phyloP scores from a whole-genome alignment of 2,797 vertebrate species.

The Anguilla anguilla region DNA sequence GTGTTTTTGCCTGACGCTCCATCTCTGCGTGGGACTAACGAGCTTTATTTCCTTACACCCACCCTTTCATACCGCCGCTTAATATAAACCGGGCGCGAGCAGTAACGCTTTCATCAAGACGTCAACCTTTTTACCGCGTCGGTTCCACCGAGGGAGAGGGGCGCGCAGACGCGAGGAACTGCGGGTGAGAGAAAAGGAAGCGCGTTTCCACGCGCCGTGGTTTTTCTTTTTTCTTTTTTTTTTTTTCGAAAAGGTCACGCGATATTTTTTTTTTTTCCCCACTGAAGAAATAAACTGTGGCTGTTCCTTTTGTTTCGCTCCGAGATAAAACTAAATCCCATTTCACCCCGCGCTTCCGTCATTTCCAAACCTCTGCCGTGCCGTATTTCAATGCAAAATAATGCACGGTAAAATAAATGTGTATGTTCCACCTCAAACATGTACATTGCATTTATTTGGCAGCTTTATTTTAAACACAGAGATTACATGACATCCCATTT shows the following conservation, averaged over 20 bases:
- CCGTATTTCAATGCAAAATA: too few species aligned
- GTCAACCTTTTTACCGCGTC: not conserved
- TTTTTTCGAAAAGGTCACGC: not conserved
- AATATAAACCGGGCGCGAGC: not conserved
- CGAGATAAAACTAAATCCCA: not conserved
- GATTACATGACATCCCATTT: too few species aligned
- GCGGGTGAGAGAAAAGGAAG: not conserved
- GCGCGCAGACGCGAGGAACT: not conserved
- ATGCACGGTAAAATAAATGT: too few species aligned
- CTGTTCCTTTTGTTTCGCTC: not conserved
- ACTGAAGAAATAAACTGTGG: not conserved
- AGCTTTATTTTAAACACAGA: too few species aligned
- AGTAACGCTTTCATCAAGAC: not conserved
- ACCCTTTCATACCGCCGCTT: not conserved
- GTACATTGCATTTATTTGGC: too few species aligned
- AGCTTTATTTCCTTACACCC: not conserved
- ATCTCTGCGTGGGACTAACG: not conserved
- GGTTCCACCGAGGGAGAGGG: not conserved
- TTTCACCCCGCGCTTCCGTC: not conserved
- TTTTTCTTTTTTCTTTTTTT: not conserved
- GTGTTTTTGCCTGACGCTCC: not conserved
- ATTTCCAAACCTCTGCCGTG: too few species aligned
- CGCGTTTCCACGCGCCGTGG: not conserved
- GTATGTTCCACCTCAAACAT: too few species aligned
- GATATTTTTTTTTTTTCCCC: not conserved